Evolutionary conservation across 2,797 vertebrate genomes (phyloP), one percentile per base, ranked within the genome.

Genomic region (Aphelocoma californica): DNA sequence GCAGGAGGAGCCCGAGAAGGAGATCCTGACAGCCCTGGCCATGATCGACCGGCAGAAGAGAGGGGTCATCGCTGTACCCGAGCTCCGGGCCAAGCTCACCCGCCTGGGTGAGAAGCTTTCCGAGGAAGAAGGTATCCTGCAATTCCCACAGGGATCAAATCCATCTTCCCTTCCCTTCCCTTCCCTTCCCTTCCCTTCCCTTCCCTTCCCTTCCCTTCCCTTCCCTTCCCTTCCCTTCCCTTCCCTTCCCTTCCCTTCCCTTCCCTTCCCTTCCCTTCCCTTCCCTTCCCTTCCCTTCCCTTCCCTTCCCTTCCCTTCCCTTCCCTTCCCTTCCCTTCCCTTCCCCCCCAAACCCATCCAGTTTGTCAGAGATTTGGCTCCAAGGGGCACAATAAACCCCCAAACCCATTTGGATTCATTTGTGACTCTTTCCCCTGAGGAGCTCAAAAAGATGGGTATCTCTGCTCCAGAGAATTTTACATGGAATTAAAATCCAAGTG

Each of bases 31-130:
- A 13, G 99, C 99, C 44, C 94, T 99, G 97, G 90, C 98, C 95
- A 99, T 99, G 99, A 97, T 98, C 0, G 99, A 99, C 98, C 98
- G 98, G 84, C 98, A 99, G 96, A 99, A 98, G 97, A 98, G 96
- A 58, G 99, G 99, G 4, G 96, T 97, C 88, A 98, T 99, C 96
- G 42, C 97, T 14, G 98, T 98, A 0, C 97, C 98, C 0, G 99
- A 99, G 96, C 98, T 99, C 28, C 97, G 98, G 29, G 97, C 99
- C 75, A 99, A 99, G 90, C 99, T 99, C 78, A 99, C 98, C 19
- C 97, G 91, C 18, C 92, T 99, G 7, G 99, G 99, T 53, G 99
- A 99, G 97, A 99, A 99, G 92, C 98, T 99, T 28, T 98, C 98
- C 0, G 64, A 98, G 87, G 98, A 98, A 92, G 99, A 99, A 98